phyloP scores from a whole-genome alignment of 2,113 vertebrate genomes.

The Pelodiscus sinensis region DNA sequence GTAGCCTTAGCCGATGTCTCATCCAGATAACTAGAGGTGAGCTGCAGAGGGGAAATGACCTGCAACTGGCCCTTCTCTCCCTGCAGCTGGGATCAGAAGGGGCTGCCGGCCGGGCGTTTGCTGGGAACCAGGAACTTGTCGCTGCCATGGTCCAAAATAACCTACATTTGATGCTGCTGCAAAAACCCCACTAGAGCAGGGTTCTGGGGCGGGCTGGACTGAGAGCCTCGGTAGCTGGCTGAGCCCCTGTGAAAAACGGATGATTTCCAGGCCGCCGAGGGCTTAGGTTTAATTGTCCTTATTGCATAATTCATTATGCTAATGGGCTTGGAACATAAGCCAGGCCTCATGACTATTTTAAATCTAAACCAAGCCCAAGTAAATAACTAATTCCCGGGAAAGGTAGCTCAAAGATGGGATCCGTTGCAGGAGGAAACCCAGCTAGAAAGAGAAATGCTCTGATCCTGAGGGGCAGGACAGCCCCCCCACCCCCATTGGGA shows the following conservation, averaged over 20 bases:
- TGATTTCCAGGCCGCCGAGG: background rate
- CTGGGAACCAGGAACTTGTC: background rate
- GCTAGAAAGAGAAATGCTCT: background rate
- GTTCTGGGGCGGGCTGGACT: background rate
- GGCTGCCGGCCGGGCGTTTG: background rate
- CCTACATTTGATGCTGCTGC: background rate
- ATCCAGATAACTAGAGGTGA: background rate
- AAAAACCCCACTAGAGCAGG: background rate
- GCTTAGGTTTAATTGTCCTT: background rate
- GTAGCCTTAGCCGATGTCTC: too few species aligned
- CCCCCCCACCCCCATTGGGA: background rate
- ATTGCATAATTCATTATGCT: background rate
- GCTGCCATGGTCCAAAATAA: background rate
- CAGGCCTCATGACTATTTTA: background rate
- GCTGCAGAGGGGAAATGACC: background rate
- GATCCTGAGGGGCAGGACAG: background rate
- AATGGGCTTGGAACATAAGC: background rate
- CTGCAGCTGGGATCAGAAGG: background rate
- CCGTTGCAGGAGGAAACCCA: background rate
- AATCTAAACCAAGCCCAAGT: background rate
- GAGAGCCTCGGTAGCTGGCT: background rate
- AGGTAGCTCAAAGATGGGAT: background rate
- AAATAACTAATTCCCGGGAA: background rate
- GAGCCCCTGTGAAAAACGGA: background rate
- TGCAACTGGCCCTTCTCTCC: background rate